A percentile compares a stretch with the other conserved stretches of the same genome.
These are phyloP conservation scores for Axinella damicornis DNA, from an alignment of 37 sponge, comb jelly and placozoan genomes.

Conservation along the genomic window DNA sequence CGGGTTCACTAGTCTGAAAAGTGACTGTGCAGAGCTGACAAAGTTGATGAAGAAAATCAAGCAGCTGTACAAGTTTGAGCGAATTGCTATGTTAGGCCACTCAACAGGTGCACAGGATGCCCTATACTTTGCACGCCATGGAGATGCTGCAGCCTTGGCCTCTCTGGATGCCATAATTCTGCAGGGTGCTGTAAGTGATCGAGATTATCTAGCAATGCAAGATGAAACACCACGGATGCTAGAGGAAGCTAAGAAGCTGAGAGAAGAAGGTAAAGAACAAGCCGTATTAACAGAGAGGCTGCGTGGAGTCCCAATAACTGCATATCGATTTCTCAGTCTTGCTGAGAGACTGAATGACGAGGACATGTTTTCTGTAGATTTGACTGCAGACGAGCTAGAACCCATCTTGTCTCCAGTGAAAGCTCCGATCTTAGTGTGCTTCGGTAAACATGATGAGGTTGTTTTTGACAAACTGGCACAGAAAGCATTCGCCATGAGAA, in stretches of 20 bases:
- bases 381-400: slow-evolving; percentile 43
- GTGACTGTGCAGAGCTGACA: slow-evolving; percentile 37
- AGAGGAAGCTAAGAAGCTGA: slow-evolving; percentile 28
- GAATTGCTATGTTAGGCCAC: slow-evolving; percentile 38
- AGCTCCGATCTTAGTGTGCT: slow-evolving; percentile 46
- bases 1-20: slow-evolving; percentile 44
- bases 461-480: slow-evolving; percentile 40
- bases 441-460: slow-evolving; percentile 51
- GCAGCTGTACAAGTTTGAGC: slow-evolving; percentile 13
- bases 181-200: slow-evolving; percentile 59
- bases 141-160: not conserved
- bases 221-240: slow-evolving; percentile 13
- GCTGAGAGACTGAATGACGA: slow-evolving; percentile 48
- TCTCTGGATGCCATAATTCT: slow-evolving; percentile 40
- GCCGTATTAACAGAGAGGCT: slow-evolving; percentile 6
- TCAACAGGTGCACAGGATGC: slow-evolving; percentile 64
- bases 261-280: slow-evolving; percentile 20
- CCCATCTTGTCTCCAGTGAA: slow-evolving; percentile 31
- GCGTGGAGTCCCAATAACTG: slow-evolving; percentile 52
- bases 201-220: slow-evolving; percentile 23
- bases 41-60: slow-evolving; percentile 29
- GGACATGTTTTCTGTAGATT: slow-evolving; percentile 66
- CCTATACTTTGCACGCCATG: slow-evolving; percentile 41
- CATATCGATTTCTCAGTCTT: slow-evolving; percentile 53
- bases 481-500: slow-evolving; percentile 34